Conservation (phyloP, 2,888 invertebrate species). For the Norana najaformis region DNA sequence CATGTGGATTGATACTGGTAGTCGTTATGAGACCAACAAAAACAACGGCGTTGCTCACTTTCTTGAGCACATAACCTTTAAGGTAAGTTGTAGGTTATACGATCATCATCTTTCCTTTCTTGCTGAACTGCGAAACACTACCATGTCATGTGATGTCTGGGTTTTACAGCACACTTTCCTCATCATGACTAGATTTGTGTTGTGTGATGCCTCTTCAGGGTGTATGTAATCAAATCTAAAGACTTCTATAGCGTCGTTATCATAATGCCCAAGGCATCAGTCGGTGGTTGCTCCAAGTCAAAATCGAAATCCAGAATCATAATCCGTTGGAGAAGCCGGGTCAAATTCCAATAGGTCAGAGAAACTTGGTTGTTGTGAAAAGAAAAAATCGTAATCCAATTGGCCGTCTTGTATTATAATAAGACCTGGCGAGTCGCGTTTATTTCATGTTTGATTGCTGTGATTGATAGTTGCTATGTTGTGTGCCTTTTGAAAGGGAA, state of each 20-base stretch:
- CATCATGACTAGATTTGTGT: not conserved
- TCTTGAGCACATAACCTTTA: conserved; percentile 98
- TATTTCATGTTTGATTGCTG: not conserved
- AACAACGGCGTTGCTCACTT: conserved; percentile 99
- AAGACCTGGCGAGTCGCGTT: not conserved
- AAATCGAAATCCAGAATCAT: no score
- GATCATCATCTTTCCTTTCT: not conserved
- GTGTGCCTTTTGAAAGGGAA: conserved; percentile 27
- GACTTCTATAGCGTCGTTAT: no score
- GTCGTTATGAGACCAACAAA: conserved; percentile 85
- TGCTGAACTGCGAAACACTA: not conserved
- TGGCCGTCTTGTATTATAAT: no score
- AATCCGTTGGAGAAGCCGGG: no score
- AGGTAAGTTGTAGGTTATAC: conserved; percentile 62
- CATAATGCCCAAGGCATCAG: no score
- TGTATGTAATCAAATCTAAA: no score
- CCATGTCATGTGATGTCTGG: not conserved
- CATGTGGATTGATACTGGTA: conserved; percentile 98
- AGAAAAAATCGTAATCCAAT: no score
- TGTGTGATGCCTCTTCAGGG: not conserved
- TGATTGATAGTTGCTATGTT: not conserved
- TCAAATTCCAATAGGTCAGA: no score
- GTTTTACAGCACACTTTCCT: not conserved
- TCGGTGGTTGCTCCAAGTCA: no score
- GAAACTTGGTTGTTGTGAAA: no score